Base-by-base conservation (phyloP, 1,140 invertebrate species). In the Proales similis region DNA sequence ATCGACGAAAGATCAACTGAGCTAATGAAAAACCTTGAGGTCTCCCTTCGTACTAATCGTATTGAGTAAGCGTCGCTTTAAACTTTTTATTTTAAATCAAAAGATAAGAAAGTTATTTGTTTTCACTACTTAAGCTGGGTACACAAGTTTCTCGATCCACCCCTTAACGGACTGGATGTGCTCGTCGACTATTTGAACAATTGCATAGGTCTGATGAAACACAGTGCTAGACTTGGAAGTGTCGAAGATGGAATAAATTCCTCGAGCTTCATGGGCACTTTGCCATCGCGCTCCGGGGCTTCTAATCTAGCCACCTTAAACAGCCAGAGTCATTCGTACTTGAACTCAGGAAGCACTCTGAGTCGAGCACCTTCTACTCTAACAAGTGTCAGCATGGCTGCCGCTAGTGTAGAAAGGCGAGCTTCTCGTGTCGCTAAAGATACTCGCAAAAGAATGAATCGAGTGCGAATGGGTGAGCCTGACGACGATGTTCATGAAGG, bases 401-500 rank as follows among this genome's bases (percentile, higher is more conserved):
- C n/a, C 20, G 57, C 30, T 30, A 47, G 30, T 5, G 4, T 39
- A 27, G 61, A 63, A 65, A 11, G 30, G 48, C 26, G 42, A 63
- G 24, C 27, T 38, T 65, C 46, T 12, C 14, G 46, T 12, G 27
- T 48, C 11, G 32, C 26, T 26, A 48, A 29, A 65, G 43, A 45
- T 43, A 62, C 33, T 45, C 66, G 39, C 48, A 68, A 47, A 20
- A 48, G 24, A 67, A 67, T 19, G 84, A 87, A 57, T 42, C 7
- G 51, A 70, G 79, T 95, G 27, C 94, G 94, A 72, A 94, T 96
- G 88, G 94, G 92, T 36, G 90, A 95, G 69, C 86, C 90, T 36
- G 90, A 91, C 66, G 93, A 98, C 75, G 94, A 99, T 73, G 93
- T 98, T 67, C 94, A 98, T 77, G 90, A 98, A 51, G 96, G 91